phyloP scores from a whole-genome alignment of 2,888 invertebrate genomes.

The Drosophila stalkeri region DNA sequence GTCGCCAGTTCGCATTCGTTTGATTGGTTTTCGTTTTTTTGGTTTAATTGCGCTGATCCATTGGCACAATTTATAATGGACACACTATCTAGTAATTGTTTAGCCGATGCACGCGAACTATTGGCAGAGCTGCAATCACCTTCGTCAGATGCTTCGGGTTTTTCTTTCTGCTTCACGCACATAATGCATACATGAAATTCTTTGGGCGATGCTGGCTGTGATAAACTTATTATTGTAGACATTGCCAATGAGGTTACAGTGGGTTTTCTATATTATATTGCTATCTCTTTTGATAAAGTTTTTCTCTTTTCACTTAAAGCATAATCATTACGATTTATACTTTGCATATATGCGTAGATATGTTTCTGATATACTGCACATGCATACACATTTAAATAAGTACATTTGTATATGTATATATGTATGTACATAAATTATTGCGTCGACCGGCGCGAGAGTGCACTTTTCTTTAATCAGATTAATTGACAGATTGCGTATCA shows the following conservation, averaged over 20 bases:
- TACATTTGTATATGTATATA: not conserved
- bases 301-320: conserved; percentile 1
- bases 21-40: not conserved
- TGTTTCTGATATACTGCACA: conserved; percentile 41
- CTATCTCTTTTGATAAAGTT: not conserved
- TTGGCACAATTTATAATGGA: conserved; percentile 1
- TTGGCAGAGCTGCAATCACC: conserved; percentile 2
- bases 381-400: conserved; percentile 5
- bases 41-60: conserved; percentile 11
- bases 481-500: conserved; percentile 31
- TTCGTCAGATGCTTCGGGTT: conserved; percentile 11
- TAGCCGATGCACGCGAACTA: not conserved
- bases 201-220: conserved; percentile 1
- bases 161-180: conserved; percentile 14
- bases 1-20: not conserved
- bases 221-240: conserved; percentile 8
- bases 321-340: not conserved
- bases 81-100: conserved; percentile 1
- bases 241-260: not conserved
- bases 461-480: conserved; percentile 39
- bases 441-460: conserved; percentile 36
- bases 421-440: conserved; percentile 10
- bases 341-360: not conserved
- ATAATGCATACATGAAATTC: conserved; percentile 3
- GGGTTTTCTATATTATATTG: not conserved